Base-by-base conservation (phyloP, 2,888 invertebrate genomes). In the Mimas tiliae region DNA sequence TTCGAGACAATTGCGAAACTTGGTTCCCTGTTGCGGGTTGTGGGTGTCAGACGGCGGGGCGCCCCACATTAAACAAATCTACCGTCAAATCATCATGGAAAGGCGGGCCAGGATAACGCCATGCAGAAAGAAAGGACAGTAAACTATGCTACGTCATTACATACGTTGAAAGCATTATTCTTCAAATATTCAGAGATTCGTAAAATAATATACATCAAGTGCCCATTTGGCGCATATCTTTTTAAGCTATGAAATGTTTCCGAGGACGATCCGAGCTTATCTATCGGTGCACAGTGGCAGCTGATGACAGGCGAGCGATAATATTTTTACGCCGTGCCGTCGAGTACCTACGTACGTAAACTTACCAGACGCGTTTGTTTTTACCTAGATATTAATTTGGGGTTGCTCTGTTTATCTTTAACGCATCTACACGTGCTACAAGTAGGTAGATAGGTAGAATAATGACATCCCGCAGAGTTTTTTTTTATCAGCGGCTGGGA, bases 251-350 rank as follows among this genome's bases (percentile, higher is more conserved):
- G 52, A 52, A 52, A 50, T 50, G 1, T 52, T 50, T 50, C 9
- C 19, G 19, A 38, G 38, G 51, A 38, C 33, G 34, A 65, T 63
- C 19, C 38, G 38, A 11, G 12, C 58, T 42, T 58, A 21, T 58
- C 58, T 58, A 38, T 58, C 58, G 58, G 19, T 38, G 38, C 19
- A 58, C 77, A 67, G 76, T 68, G 65, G 76, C 75, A 70, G 58
- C 51, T 69, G 77, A 67, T 70, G 79, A 78, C 79, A 78, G 74
- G 53, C 64, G 64, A 38, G 67, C 68, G 70, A 73, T 72, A 73
- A 69, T 65, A 69, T 67, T 68, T 69, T 67, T 67, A 52, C 63
- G 4, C 47, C 64, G 48, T 67, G 71, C 69, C 72, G 70, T 63
- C 63, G 33, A 58, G 58, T 55, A 55, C 47, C n/a, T 55, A 55